Percentiles rank a stretch among this genome's conserved stretches.
These are phyloP conservation scores for Prionailurus bengalensis DNA, from an alignment of 2,113 vertebrate genomes.

Conservation along the genomic window DNA sequence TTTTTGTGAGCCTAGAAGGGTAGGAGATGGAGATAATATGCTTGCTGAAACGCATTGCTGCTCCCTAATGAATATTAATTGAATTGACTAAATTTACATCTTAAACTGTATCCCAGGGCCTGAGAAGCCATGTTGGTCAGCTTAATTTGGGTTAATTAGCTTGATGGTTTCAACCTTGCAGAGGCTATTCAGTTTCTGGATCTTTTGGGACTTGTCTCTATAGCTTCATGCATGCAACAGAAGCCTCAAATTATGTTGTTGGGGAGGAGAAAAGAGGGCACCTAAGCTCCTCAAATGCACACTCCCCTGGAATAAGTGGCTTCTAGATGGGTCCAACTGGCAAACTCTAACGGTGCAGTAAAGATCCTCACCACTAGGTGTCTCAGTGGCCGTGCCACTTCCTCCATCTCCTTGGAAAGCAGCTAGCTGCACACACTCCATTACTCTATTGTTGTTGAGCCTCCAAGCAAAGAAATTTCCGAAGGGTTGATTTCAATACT, in stretches of 20 bases:
- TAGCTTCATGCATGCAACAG: neutral
- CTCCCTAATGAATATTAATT: slow-evolving; percentile 59
- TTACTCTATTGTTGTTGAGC: slow-evolving; percentile 62
- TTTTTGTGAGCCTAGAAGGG: slow-evolving; percentile 48
- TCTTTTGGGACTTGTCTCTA: slow-evolving; percentile 27
- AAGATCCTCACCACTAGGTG: slow-evolving; percentile 87
- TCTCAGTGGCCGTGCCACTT: slow-evolving; percentile 83
- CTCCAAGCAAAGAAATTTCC: neutral
- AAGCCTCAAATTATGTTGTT: slow-evolving; percentile 32
- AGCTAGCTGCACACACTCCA: neutral
- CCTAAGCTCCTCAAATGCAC: neutral
- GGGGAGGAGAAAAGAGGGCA: neutral
- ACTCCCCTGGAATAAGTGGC: neutral
- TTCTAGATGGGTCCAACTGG: neutral
- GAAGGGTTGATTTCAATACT: slow-evolving; percentile 29
- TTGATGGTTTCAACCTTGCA: neutral
- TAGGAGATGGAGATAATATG: slow-evolving; percentile 7
- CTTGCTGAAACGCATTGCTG: slow-evolving; percentile 15
- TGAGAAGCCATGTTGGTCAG: neutral
- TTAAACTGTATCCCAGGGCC: neutral
- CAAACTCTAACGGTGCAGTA: slow-evolving; percentile 57
- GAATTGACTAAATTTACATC: slow-evolving; percentile 26
- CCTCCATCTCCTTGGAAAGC: slow-evolving; percentile 19
- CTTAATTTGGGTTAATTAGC: neutral
- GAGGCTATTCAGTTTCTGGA: slow-evolving; percentile 19